A percentile compares a stretch with the other conserved stretches of the same genome.
Evolutionary conservation across 2,113 vertebrate species (phyloP).

Genomic region (Sialia sialis): DNA sequence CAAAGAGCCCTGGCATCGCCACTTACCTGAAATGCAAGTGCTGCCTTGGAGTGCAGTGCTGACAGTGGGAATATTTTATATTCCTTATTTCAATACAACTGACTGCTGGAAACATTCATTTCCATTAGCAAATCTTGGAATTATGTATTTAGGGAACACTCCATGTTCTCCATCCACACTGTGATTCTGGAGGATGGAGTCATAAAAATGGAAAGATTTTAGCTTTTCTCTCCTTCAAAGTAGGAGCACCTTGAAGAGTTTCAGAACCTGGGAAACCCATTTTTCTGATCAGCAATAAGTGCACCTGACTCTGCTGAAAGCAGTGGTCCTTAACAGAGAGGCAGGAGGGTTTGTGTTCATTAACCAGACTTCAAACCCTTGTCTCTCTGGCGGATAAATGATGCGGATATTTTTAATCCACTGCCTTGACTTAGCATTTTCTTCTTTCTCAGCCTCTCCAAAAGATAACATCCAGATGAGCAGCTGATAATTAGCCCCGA

Average conservation of each 20-base stretch:
- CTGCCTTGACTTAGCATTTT: not conserved
- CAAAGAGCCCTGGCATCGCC: not conserved
- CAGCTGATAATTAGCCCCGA: constrained; percentile 33
- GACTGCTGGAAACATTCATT: not conserved
- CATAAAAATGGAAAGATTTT: not conserved
- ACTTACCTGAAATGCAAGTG: not conserved
- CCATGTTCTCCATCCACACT: not conserved
- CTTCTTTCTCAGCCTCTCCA: not conserved
- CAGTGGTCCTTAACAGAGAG: not conserved
- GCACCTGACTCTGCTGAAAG: not conserved
- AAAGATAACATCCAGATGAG: not conserved
- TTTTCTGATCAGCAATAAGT: not conserved
- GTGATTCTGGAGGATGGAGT: not conserved
- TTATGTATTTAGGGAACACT: not conserved
- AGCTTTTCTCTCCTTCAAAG: not conserved
- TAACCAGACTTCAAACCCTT: not conserved
- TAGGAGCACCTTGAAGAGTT: not conserved
- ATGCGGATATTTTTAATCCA: not conserved
- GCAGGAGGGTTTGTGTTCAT: not conserved
- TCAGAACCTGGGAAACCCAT: not conserved
- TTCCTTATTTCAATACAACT: not conserved
- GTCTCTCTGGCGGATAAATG: not conserved
- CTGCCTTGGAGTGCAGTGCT: not conserved
- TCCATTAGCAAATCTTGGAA: not conserved
- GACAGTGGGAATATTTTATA: not conserved